These are phyloP conservation scores for Sarcoramphus papa DNA, from an alignment of 2,797 vertebrate species.

Conservation along the genomic window DNA sequence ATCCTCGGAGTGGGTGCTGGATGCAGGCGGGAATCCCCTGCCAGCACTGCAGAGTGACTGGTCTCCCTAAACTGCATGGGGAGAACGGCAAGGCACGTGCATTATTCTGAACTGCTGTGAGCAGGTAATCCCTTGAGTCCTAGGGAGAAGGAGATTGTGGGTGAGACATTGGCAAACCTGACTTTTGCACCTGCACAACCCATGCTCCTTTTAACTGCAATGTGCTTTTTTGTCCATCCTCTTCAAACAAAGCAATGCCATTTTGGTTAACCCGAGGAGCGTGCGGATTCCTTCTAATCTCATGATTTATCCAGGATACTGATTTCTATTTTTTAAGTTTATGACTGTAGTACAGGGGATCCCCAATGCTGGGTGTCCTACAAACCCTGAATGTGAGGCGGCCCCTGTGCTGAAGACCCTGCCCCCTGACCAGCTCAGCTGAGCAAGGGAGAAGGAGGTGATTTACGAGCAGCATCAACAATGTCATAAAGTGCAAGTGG, in stretches of 20 bases:
- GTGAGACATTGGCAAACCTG: neutral
- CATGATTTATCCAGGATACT: neutral
- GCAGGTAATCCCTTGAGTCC: neutral
- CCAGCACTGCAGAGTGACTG: neutral
- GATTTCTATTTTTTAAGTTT: neutral
- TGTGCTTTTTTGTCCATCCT: neutral
- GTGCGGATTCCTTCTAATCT: neutral
- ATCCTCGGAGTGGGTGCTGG: neutral
- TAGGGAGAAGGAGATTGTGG: neutral
- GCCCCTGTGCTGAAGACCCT: neutral
- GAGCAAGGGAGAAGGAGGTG: neutral
- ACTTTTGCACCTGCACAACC: rapidly evolving
- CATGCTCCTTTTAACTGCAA: neutral
- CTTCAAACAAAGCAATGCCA: neutral
- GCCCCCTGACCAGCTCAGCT: neutral
- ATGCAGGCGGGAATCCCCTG: neutral
- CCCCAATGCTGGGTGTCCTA: neutral
- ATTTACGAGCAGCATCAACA: neutral
- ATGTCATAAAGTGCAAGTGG: neutral
- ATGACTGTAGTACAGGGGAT: neutral
- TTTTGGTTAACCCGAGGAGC: neutral
- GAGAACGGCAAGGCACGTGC: rapidly evolving
- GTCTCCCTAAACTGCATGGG: neutral
- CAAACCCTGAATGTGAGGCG: rapidly evolving
- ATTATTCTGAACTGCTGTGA: neutral